A percentile compares a stretch with the other conserved stretches of the same genome.
Conservation (phyloP, 53 echinoderm and acorn worm species). For the Antedon mediterranea region DNA sequence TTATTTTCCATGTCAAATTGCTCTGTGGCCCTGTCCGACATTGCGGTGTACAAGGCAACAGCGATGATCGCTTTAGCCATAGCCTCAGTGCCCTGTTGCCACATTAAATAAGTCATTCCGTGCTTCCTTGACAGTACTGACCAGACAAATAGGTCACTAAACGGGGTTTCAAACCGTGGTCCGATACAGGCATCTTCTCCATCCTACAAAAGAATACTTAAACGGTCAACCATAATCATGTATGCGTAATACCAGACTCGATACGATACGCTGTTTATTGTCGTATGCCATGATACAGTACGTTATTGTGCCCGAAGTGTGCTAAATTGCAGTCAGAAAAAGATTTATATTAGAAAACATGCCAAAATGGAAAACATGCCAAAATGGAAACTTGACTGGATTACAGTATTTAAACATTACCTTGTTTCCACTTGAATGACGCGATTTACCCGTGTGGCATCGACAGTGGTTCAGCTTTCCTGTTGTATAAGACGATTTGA, state of each 20-base stretch:
- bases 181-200: neutral
- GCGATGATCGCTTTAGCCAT: slow-evolving; percentile 55
- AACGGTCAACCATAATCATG: no score
- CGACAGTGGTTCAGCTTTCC: neutral
- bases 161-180: slow-evolving; percentile 4
- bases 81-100: slow-evolving; percentile 53
- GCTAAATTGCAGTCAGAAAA: no score
- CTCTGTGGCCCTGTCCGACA: slow-evolving; percentile 28
- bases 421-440: neutral
- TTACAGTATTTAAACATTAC: no score
- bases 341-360: no score
- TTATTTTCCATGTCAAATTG: slow-evolving; percentile 55
- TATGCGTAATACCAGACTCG: no score
- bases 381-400: no score
- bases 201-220: neutral
- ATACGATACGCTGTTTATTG: no score
- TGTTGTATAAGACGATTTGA: slow-evolving; percentile 13
- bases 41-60: slow-evolving; percentile 26
- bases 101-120: slow-evolving; percentile 57
- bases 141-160: slow-evolving; percentile 70
- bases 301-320: no score
- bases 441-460: neutral
- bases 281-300: no score
- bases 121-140: slow-evolving; percentile 57
- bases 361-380: no score